phyloP scores from a whole-genome alignment of 1,140 invertebrate species.

The Solenopsis fugax region DNA sequence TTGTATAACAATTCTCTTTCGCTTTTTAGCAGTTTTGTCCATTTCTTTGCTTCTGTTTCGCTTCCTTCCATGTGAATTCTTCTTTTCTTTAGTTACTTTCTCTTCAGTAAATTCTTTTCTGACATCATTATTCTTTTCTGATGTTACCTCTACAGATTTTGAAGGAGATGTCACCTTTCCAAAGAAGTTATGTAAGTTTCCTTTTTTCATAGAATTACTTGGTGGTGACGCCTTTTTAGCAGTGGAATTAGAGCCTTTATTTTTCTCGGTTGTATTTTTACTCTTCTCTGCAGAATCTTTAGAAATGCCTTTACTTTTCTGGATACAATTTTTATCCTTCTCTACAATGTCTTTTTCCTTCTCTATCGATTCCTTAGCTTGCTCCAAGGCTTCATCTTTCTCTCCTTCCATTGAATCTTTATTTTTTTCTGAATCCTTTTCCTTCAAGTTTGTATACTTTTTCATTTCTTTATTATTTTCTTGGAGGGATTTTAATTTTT shows the following conservation, averaged over 20 bases:
- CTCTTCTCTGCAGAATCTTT: neutral
- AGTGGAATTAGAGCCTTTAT: conserved; percentile 9
- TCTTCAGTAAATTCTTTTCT: conserved; percentile 26
- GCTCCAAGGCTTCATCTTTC: conserved; percentile 46
- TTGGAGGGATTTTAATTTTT: neutral
- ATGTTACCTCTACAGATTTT: neutral
- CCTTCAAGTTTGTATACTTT: neutral
- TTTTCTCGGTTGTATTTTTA: conserved; percentile 42
- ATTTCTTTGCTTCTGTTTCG: conserved; percentile 75
- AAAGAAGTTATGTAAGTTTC: conserved; percentile 30
- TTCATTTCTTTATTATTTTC: conserved; percentile 20
- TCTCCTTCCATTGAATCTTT: conserved; percentile 23
- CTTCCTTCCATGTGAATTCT: conserved; percentile 74
- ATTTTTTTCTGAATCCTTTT: conserved; percentile 40
- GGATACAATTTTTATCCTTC: conserved; percentile 51
- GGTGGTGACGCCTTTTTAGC: conserved; percentile 13
- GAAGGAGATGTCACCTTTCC: conserved; percentile 1
- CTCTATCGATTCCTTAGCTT: conserved; percentile 10
- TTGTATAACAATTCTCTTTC: conserved; percentile 80
- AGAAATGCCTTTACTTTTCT: conserved; percentile 47
- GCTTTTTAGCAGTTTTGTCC: conserved; percentile 73
- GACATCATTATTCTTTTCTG: neutral
- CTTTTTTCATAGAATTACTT: conserved; percentile 6
- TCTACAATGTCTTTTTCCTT: conserved; percentile 40
- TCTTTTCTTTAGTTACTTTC: conserved; percentile 16